Conservation (phyloP, 2,888 invertebrate species). For the Epicampocera succincta region DNA sequence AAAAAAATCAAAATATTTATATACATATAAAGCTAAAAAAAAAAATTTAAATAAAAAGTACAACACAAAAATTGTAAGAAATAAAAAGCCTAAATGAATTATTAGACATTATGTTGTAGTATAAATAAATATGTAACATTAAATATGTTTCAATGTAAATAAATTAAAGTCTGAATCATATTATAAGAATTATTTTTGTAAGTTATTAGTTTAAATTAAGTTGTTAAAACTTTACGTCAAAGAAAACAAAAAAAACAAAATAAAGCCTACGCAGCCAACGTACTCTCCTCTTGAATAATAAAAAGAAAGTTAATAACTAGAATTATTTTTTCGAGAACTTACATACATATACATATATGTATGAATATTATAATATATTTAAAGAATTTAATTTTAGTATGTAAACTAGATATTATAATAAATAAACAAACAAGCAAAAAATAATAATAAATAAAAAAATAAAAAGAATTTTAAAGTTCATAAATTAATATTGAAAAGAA, state of each 20-base stretch:
- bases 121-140: background rate
- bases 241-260: no score
- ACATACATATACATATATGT: no score
- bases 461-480: no score
- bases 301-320: background rate
- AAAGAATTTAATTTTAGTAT: no score
- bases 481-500: no score
- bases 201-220: background rate
- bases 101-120: background rate
- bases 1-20: background rate
- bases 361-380: no score
- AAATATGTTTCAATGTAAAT: constrained; percentile 14
- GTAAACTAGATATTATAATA: no score
- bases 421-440: no score
- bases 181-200: constrained; percentile 23
- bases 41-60: background rate
- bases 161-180: constrained; percentile 48
- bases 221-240: background rate
- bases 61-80: background rate
- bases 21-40: background rate
- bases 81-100: background rate
- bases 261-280: constrained; percentile 3
- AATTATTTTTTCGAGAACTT: no score
- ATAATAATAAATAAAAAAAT: no score
- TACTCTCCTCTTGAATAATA: background rate